Evolutionary conservation across 2,888 invertebrate genomes (phyloP), one percentile per base, ranked within the genome.

Genomic region (Drosophila bunnanda): DNA sequence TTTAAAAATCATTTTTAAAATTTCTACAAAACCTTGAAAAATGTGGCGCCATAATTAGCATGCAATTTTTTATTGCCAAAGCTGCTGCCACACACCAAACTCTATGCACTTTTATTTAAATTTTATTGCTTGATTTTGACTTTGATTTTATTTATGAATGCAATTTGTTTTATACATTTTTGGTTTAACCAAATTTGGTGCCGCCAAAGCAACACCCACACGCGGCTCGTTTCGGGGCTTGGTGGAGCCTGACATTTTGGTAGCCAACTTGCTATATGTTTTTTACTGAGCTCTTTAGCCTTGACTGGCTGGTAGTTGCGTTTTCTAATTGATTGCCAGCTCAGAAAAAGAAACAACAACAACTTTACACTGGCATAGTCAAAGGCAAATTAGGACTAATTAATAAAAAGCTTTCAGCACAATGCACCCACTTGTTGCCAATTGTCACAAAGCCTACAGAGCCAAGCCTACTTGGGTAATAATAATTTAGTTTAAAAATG

Each of bases 111-210:
- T 46, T 71, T 71, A 64, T 84, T 74, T 55, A 55, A 57, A 65
- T 76, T 78, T 36, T 13, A 48, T 17, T 57, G 25, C 32, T 20
- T 41, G 57, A 22, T 32, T 64, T 44, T 69, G 66, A 48, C 54
- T 65, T 62, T 67, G 66, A 48, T 32, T 67, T 74, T 77, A 79
- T 81, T 86, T 85, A 78, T 86, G 77, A 79, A 84, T 81, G 80
- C 79, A 89, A 89, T 89, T 86, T 86, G 84, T 80, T 67, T 39
- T 87, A 76, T 77, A 67, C 83, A 75, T 81, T 81, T 81, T 81
- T 65, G 60, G 77, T 73, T 76, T 55, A 62, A 39, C 86, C 89
- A 81, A 89, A 87, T 87, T 89, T 82, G 89, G 86, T n/a, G 72
- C 89, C 86, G 86, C 81, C 68, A 84, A 72, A 75, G 55, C 57